Evolutionary conservation across 2,797 vertebrate genomes (phyloP).

Genomic region (Gorsachius magnificus): DNA sequence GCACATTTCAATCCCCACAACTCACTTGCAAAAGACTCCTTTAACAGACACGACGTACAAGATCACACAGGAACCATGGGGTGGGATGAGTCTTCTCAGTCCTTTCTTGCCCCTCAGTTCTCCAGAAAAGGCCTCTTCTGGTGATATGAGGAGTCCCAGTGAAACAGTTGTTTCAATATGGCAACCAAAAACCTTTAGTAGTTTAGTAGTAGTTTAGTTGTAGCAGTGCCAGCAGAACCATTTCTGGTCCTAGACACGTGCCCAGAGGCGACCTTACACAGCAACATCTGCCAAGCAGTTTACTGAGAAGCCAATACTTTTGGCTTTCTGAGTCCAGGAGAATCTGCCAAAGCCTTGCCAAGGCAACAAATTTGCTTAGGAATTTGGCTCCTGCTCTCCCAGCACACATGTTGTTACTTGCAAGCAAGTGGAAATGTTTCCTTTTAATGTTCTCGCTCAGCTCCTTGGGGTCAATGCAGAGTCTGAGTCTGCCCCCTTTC

Average conservation of each 20-base stretch:
- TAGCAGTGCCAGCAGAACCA: background rate
- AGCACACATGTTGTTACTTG: constrained; percentile 29
- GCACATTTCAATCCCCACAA: background rate
- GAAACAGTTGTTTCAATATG: background rate
- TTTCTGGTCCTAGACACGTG: background rate
- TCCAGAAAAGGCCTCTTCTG: background rate
- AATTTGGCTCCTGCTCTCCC: background rate
- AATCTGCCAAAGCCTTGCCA: background rate
- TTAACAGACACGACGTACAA: background rate
- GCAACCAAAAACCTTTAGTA: background rate
- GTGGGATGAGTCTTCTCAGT: background rate
- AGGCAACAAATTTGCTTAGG: constrained; percentile 21
- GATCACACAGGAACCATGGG: background rate
- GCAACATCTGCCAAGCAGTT: constrained; percentile 9
- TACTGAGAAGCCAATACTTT: background rate
- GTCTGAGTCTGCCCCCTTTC: background rate
- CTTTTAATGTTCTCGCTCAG: background rate
- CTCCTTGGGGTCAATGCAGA: constrained; percentile 7
- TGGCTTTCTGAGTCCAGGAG: background rate
- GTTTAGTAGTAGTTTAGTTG: background rate
- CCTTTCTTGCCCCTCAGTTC: background rate
- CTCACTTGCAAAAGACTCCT: background rate
- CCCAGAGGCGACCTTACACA: background rate
- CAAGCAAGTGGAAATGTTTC: constrained; percentile 1
- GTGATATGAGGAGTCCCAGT: background rate